Conservation (phyloP, 2,113 vertebrate genomes). For the Brienomyrus brachyistius region DNA sequence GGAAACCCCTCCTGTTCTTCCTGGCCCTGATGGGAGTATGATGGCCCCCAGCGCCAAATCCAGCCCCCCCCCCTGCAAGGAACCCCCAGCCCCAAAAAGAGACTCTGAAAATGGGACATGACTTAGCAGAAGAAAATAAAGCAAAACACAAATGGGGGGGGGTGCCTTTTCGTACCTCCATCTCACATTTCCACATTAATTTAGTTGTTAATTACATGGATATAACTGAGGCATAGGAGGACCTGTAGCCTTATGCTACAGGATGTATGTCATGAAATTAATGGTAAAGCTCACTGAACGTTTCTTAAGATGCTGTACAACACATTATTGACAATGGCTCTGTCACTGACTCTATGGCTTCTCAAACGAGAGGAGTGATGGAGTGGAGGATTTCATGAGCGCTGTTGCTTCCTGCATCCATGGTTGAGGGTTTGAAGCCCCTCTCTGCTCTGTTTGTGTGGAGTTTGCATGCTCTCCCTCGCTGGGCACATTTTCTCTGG, state of each 20-base stretch:
- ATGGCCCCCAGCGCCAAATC: slow-evolving; percentile 2
- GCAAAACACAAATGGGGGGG: slow-evolving; percentile 32
- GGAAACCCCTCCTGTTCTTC: slow-evolving; percentile 2
- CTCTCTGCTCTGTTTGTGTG: background rate
- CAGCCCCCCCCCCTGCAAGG: background rate
- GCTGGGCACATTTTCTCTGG: background rate
- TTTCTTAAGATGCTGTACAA: background rate
- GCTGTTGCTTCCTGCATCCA: background rate
- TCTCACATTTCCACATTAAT: background rate
- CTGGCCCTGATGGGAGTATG: slow-evolving; percentile 18
- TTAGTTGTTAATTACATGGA: background rate
- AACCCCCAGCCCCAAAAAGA: background rate
- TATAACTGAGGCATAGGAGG: background rate
- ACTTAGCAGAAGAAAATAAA: slow-evolving; percentile 30
- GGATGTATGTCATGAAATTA: background rate
- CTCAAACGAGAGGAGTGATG: background rate
- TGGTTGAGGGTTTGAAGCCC: background rate
- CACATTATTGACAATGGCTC: background rate
- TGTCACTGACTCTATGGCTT: background rate
- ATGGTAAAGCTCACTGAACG: background rate
- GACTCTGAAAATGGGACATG: slow-evolving; percentile 35
- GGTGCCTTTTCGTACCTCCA: background rate
- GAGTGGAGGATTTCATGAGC: background rate
- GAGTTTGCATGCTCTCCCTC: background rate
- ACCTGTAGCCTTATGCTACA: background rate